Base-by-base conservation (phyloP, 2,888 invertebrate genomes). In the Spilosoma lubricipeda region DNA sequence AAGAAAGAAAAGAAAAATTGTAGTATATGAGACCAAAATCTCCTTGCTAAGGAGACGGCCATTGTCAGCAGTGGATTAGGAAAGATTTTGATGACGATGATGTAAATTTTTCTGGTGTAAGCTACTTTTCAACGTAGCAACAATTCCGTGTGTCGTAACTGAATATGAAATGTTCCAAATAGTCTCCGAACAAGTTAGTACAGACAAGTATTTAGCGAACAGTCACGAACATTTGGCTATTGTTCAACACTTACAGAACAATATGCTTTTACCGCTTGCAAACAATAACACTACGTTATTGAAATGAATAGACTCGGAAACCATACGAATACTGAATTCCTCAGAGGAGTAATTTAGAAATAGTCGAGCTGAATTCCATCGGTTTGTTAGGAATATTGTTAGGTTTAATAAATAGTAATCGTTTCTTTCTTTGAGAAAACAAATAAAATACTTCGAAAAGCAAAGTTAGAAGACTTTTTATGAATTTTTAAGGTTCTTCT, bases 251-350 rank as follows among this genome's bases (percentile, higher is more conserved):
- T 80, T 76, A 77, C 78, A 23, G 83, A 85, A 83, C 85, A 83
- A 85, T 85, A 73, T 65, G 77, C 80, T 81, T 85, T 83, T 76
- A 80, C 83, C 80, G 76, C 42, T 52, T 80, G 74, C 76, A 79
- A 80, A 84, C 79, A 83, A 84, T 85, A 83, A 78, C 77, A 75
- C 70, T 76, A 80, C 78, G 79, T 84, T 85, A 85, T 80, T 75
- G 79, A 79, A 78, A 76, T 85, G 84, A 82, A 84, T 83, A 82
- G 84, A 80, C 65, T 67, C 72, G 76, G 78, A 80, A 83, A 78
- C 78, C 67, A 74, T 74, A 73, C 20, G 73, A 82, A 76, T 73
- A 45, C 67, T 73, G 78, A 82, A 77, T 80, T 80, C 64, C 79
- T 73, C 27, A 13, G 67, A 67, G 45, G 45, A 68, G 36, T 72